Percentiles rank a stretch among this genome's conserved stretches.
Conservation (phyloP, 2,888 invertebrate genomes). For the Cheilosia grossa region DNA sequence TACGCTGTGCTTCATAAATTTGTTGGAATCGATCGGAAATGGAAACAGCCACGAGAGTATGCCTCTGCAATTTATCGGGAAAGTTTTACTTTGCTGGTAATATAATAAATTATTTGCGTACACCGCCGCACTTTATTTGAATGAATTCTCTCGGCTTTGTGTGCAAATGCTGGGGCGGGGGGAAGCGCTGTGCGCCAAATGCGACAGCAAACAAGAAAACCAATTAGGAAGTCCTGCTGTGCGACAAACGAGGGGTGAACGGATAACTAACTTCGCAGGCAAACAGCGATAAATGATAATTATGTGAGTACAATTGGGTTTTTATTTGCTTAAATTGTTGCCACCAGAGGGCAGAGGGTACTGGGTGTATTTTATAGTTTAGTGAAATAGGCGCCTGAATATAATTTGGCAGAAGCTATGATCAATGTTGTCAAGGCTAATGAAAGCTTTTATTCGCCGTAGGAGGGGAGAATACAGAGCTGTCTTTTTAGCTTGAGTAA, state of each 20-base stretch:
- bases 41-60: neutral
- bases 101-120: conserved; percentile 52
- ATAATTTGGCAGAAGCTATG: too few species aligned
- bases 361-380: too few species aligned
- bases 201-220: conserved; percentile 53
- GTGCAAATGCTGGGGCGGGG: neutral
- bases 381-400: too few species aligned
- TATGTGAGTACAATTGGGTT: conserved; percentile 50
- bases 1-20: conserved; percentile 54
- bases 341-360: neutral
- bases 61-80: conserved; percentile 51
- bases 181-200: conserved; percentile 12
- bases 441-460: too few species aligned
- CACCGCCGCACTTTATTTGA: conserved; percentile 34
- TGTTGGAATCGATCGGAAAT: conserved; percentile 43
- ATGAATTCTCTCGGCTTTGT: conserved; percentile 29
- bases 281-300: conserved; percentile 56
- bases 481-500: too few species aligned
- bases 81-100: conserved; percentile 42
- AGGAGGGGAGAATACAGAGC: too few species aligned
- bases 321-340: conserved; percentile 46
- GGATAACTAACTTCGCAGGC: conserved; percentile 5
- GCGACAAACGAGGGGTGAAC: neutral
- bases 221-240: conserved; percentile 44
- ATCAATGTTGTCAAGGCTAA: too few species aligned